A percentile compares a stretch with the other conserved stretches of the same genome.
phyloP scores from a whole-genome alignment of 2,797 vertebrate species.

The Gymnothorax reevesii region DNA sequence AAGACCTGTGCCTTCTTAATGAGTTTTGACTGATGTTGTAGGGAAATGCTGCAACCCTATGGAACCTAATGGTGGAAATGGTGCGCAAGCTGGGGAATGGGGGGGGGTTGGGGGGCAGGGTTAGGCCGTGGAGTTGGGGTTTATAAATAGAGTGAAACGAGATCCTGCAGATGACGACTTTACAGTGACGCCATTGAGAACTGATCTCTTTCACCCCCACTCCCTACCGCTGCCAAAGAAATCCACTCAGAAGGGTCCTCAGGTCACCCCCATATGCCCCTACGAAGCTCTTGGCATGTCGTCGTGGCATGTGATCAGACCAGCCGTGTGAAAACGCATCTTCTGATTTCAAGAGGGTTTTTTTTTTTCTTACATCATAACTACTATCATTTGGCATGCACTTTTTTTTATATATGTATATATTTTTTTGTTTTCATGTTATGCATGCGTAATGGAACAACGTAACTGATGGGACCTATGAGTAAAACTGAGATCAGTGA shows the following conservation, averaged over 20 bases:
- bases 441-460: not conserved
- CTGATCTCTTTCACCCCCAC: slow-evolving; percentile 43
- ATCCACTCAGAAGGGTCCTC: not conserved
- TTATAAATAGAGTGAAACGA: slow-evolving; percentile 76
- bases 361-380: not conserved
- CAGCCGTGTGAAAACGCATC: not conserved
- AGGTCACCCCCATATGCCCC: not conserved
- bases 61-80: not conserved
- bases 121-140: slow-evolving; percentile 50
- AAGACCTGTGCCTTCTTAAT: not conserved
- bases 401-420: not conserved
- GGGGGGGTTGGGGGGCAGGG: not conserved
- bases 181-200: slow-evolving; percentile 59
- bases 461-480: not conserved
- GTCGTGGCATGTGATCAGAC: not conserved
- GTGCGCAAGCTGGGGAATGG: no score
- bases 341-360: not conserved
- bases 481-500: not conserved
- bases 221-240: not conserved
- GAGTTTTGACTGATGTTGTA: not conserved
- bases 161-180: slow-evolving; percentile 62
- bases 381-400: not conserved
- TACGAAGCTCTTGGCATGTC: not conserved
- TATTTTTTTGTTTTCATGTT: not conserved
- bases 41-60: not conserved